phyloP scores from a whole-genome alignment of 2,797 vertebrate species.

The Benthosema pterotum region DNA sequence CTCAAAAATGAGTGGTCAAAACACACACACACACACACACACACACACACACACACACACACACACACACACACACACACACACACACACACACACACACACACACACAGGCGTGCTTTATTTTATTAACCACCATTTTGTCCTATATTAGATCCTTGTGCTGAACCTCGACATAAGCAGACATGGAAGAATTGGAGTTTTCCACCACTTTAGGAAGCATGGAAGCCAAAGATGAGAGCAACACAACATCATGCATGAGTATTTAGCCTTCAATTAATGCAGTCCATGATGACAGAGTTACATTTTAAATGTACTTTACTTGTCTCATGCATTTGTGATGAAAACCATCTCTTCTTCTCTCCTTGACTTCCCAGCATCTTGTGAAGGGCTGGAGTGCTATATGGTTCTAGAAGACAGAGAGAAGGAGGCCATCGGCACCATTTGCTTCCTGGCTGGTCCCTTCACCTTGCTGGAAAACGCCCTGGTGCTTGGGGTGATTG shows the following conservation, averaged over 20 bases:
- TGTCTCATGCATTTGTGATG: neutral
- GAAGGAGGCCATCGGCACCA: conserved; percentile 76
- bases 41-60: no score
- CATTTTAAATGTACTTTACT: neutral
- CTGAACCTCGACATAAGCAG: neutral
- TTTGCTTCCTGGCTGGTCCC: conserved; percentile 84
- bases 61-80: no score
- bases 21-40: no score
- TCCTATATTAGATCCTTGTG: conserved; percentile 1
- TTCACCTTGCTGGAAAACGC: conserved; percentile 87
- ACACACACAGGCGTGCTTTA: no score
- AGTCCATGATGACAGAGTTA: neutral
- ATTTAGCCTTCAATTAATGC: conserved; percentile 10
- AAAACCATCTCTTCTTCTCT: neutral
- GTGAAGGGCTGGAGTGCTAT: conserved; percentile 77
- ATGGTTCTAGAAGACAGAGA: conserved; percentile 81
- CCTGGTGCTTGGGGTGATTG: conserved; percentile 85
- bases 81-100: no score
- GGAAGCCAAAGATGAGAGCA: conserved; percentile 19
- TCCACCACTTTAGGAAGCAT: conserved; percentile 3
- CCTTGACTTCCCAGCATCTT: conserved; percentile 44
- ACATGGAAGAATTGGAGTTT: conserved; percentile 50
- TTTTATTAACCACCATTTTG: neutral
- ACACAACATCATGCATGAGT: conserved; percentile 28
- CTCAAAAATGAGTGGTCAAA: no score